A percentile compares a stretch with the other conserved stretches of the same genome.
phyloP scores from a whole-genome alignment of 2,888 invertebrate genomes.

The Napeogenes inachia region DNA sequence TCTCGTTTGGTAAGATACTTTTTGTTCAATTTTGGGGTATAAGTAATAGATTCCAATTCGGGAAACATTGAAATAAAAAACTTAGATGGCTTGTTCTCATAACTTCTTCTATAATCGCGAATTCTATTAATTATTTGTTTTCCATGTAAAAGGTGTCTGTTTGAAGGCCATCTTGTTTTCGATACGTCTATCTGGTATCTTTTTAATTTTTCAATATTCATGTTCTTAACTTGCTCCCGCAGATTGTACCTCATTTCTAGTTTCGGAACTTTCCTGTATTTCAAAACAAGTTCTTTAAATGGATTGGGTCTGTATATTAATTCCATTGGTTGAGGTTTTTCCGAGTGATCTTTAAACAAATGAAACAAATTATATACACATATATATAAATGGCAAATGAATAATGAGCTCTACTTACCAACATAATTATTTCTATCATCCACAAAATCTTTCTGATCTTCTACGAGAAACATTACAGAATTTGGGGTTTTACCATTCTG shows the following conservation, averaged over 20 bases:
- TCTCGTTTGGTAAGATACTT: slow-evolving; percentile 45
- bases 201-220: slow-evolving; percentile 45
- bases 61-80: slow-evolving; percentile 27
- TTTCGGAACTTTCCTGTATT: slow-evolving; percentile 53
- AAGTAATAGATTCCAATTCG: slow-evolving; percentile 28
- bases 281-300: slow-evolving; percentile 51
- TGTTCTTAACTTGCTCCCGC: slow-evolving; percentile 57
- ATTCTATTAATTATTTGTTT: slow-evolving; percentile 26
- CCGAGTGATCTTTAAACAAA: slow-evolving; percentile 13
- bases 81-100: slow-evolving; percentile 20
- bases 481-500: slow-evolving; percentile 33
- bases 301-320: slow-evolving; percentile 41
- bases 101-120: slow-evolving; percentile 23
- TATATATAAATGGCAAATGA: no score
- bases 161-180: slow-evolving; percentile 56
- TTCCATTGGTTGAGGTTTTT: slow-evolving; percentile 17
- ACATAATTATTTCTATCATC: slow-evolving; percentile 32
- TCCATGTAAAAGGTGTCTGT: slow-evolving; percentile 38
- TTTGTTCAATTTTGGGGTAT: slow-evolving; percentile 46
- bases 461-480: slow-evolving; percentile 43
- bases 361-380: not conserved
- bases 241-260: slow-evolving; percentile 57
- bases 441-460: slow-evolving; percentile 43
- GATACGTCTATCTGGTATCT: slow-evolving; percentile 45
- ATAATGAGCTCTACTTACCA: slow-evolving; percentile 16